Base-by-base conservation (phyloP, 2,888 invertebrate species). In the Cryptocheilus praepositus region DNA sequence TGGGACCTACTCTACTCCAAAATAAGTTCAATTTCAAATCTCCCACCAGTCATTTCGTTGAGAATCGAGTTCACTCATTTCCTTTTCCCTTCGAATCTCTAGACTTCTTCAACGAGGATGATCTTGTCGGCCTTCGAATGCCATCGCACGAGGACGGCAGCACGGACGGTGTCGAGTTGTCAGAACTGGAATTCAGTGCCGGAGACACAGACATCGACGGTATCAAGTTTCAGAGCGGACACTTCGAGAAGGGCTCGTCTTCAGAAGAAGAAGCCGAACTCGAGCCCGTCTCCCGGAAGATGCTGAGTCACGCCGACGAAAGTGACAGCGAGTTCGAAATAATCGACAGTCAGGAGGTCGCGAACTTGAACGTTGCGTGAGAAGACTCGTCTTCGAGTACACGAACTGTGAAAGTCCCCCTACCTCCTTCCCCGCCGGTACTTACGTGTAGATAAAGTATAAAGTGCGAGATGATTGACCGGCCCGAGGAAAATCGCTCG, bases 91-190 rank as follows among this genome's bases (percentile, higher is more conserved):
- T n/a, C n/a, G n/a, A 25, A 25, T 25, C 25, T 25, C 25, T 25
- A 88, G 87, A 88, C 71, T 82, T 84, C 61, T 80, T 86, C 49
- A 82, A 85, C 58, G 87, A 88, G n/a, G 86, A 88, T 13, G 86
- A 88, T 45, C 78, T 88, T 36, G 49, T 79, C 54, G 85, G 81
- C 36, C 65, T 87, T 64, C 84, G 80, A 71, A 88, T 89, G 86
- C 88, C 89, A 22, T 88, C 88, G 16, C 88, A 89, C 71, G 89
- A 89, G 25, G 88, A 88, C n/a, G 86, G 83, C 44, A 87, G 87
- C 60, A 85, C 83, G 2, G 88, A 89, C 61, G 88, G 86, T 36
- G 70, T 87, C n/a, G 89, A 89, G 44, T 71, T 84, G 0, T 87
- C 86, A 13, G 88, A 89, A 64, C 75, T 87, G 49, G 89, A 89